Evolutionary conservation across 1,140 invertebrate genomes (phyloP), one percentile per base, ranked within the genome.

Genomic region (Aphelinus certus): DNA sequence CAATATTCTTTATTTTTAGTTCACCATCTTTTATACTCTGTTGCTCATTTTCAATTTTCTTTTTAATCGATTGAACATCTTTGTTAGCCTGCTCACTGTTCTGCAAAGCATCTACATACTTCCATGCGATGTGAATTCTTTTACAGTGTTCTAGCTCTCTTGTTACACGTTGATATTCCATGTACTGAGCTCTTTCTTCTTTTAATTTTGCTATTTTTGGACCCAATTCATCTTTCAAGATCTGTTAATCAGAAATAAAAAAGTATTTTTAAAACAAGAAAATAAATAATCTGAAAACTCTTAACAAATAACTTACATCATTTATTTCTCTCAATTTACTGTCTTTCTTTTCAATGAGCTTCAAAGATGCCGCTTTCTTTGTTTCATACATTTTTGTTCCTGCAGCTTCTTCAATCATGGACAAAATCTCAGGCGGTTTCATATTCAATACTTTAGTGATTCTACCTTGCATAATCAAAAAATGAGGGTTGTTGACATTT

Each of bases 361-460:
- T 96, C 75, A 96, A 90, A 0, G 97, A 94, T 51, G 90, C 90
- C 80, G 96, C 94, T 82, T 97, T 97, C 84, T 99, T 99, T 1
- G 91, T 91, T 87, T 99, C 97, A 88, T 99, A 99, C 92, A 98
- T 94, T 81, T 94, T 93, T 1, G 98, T 99, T n/a, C 98, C 98
- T 1, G 97, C 97, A 46, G 98, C 97, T 90, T 99, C 98, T 89
- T 99, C 98, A 73, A 99, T 94, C 97, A 99, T 99, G 0, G 96
- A 95, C 51, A 99, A 89, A 84, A 99, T 98, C 94, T 99, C 98
- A 73, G 92, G 91, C 10, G 98, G 97, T 83, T 99, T 99, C 98
- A 99, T 99, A 85, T 98, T 99, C 2, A 99, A 89, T 1, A 99
- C 98, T 91, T 99, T 99, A 1, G 98, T 99, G 69, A 99, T 98